Evolutionary conservation across 2,888 invertebrate species (phyloP), one percentile per base, ranked within the genome.

Genomic region (Lasioglossum villosulum): DNA sequence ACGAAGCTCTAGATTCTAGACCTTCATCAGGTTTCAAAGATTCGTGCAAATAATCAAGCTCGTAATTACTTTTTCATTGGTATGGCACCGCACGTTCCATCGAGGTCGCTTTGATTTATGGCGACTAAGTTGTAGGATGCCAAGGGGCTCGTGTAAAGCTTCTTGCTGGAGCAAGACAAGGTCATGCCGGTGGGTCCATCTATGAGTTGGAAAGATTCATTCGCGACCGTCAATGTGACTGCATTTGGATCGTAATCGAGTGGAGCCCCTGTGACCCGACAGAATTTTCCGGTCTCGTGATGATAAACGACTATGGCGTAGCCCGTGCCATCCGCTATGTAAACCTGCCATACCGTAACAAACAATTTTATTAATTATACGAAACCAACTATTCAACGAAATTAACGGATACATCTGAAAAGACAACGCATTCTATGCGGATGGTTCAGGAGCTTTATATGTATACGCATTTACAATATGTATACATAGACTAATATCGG

Each of bases 111-210:
- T 19, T 2, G 14, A 84, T 76, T 0, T 81, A 81, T n/a, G n/a
- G 0, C 1, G 52, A 83, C 83, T 59, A 93, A 63, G n/a, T 89
- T 88, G 27, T 75, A 84, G 0, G 93, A 93, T 0, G 92, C 90
- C 39, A 93, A 78, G 1, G 94, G 88, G 42, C 90, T 88, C 74
- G 90, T 92, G 68, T 90, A 82, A 10, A 94, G 84, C 2, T 56
- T 45, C n/a, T 34, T 0, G 6, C 73, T 63, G 0, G 0, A 0
- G 0, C 97, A 96, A 1, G 97, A 96, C 16, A 97, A 90, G 0
- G 97, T 96, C 96, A 97, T 95, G 0, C 97, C 97, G 0, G 97
- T 93, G 1, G 97, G 92, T 0, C 97, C 97, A 89, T 97, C 97
- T 96, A 96, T 96, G 66, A 97, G 93, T 76, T 96, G 96, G 91